phyloP scores from a whole-genome alignment of 2,113 vertebrate species.

The Brachyhypopomus occidentalis region DNA sequence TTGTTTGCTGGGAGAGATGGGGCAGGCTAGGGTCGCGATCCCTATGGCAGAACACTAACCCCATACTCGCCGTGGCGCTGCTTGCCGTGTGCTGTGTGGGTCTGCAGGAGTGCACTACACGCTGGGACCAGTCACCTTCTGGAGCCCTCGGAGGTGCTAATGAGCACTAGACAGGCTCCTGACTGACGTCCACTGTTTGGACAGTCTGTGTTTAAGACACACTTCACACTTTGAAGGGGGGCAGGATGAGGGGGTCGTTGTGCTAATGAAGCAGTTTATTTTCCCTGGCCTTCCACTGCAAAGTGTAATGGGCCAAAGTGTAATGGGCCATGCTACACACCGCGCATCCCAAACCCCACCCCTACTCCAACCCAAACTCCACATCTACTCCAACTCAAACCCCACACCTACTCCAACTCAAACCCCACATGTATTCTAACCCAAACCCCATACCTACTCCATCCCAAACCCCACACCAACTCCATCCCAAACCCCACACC shows the following conservation, averaged over 20 bases:
- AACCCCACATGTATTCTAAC: too few relatives aligned
- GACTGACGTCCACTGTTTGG: slow-evolving; percentile 48
- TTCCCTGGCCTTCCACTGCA: slow-evolving; percentile 50
- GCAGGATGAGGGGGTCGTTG: slow-evolving; percentile 11
- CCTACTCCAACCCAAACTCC: too few relatives aligned
- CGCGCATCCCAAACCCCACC: not conserved
- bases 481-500: too few relatives aligned
- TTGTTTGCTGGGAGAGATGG: slow-evolving; percentile 31
- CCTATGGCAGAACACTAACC: too few relatives aligned
- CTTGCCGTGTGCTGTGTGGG: not conserved
- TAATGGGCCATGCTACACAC: slow-evolving; percentile 42
- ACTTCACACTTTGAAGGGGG: slow-evolving; percentile 27
- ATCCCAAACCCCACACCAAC: not conserved
- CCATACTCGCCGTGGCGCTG: not conserved
- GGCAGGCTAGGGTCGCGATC: not conserved
- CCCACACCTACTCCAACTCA: not conserved
- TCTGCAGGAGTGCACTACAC: not conserved
- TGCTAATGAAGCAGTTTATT: slow-evolving; percentile 60
- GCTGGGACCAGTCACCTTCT: slow-evolving; percentile 9
- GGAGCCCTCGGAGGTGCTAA: slow-evolving; percentile 42
- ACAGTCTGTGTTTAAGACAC: slow-evolving; percentile 50
- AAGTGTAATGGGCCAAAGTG: slow-evolving; percentile 37
- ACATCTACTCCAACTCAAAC: not conserved
- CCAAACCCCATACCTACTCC: too few relatives aligned
- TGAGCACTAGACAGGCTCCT: slow-evolving; percentile 41